Percentiles rank a stretch among this genome's conserved stretches.
These are phyloP conservation scores for Gymnocheta viridis DNA, from an alignment of 2,888 invertebrate genomes.

Conservation along the genomic window DNA sequence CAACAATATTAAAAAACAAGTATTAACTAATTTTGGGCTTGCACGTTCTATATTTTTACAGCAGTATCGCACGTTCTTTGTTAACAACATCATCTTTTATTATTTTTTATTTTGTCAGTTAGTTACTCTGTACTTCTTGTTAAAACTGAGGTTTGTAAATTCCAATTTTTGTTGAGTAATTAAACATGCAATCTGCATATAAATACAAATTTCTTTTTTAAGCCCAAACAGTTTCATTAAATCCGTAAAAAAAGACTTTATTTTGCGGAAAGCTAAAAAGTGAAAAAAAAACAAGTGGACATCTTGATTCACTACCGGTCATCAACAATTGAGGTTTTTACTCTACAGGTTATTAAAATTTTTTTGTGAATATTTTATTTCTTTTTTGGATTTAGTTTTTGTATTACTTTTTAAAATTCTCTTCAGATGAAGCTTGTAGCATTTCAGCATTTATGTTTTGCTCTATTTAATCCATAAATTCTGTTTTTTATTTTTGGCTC, in stretches of 20 bases:
- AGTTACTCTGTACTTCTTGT: background rate
- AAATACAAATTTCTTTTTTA: background rate
- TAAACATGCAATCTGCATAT: constrained; percentile 48
- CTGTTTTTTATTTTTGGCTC: background rate
- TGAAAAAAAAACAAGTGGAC: background rate
- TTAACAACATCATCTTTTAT: too few relatives aligned
- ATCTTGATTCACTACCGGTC: background rate
- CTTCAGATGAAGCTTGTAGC: background rate
- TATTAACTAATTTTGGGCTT: too few relatives aligned
- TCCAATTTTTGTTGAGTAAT: constrained; percentile 43
- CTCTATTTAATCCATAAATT: constrained; percentile 11
- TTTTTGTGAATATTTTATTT: background rate
- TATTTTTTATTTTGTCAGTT: background rate
- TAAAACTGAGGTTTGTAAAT: background rate
- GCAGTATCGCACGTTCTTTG: too few relatives aligned
- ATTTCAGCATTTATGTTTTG: constrained; percentile 12
- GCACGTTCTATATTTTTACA: too few relatives aligned
- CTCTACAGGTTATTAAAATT: background rate
- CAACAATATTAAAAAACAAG: too few relatives aligned
- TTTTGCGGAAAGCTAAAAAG: background rate
- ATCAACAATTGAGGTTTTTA: background rate
- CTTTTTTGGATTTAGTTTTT: background rate
- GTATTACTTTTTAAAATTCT: background rate
- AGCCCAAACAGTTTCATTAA: background rate
- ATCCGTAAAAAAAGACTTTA: too few relatives aligned